These are phyloP conservation scores for Cheilinus undulatus DNA, from an alignment of 2,113 vertebrate species.

Conservation along the genomic window DNA sequence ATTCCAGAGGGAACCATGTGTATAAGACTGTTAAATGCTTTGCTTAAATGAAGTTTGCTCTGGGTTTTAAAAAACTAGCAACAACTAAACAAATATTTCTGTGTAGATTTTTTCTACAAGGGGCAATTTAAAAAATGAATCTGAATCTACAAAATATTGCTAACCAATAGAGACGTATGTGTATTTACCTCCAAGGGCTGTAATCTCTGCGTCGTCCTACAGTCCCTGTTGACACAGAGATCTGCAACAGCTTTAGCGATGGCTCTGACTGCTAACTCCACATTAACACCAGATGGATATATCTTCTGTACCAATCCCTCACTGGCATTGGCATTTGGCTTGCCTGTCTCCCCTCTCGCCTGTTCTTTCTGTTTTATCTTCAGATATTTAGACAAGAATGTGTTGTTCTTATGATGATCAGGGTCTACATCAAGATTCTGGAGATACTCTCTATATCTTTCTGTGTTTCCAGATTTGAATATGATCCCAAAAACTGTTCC, in stretches of 20 bases:
- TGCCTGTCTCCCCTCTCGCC: no score
- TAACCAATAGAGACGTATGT: no score
- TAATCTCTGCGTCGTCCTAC: constrained; percentile 74
- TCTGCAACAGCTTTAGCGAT: constrained; percentile 79
- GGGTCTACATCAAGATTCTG: constrained; percentile 67
- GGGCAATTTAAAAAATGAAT: no score
- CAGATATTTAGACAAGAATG: constrained; percentile 75
- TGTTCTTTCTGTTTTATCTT: constrained; percentile 8
- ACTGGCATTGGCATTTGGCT: background rate
- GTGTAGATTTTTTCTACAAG: no score
- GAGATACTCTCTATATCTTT: constrained; percentile 81
- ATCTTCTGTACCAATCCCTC: background rate
- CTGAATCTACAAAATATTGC: no score
- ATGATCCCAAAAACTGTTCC: constrained; percentile 86
- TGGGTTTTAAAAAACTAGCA: no score
- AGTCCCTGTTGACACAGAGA: constrained; percentile 79
- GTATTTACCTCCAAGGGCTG: constrained; percentile 39
- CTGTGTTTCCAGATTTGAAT: constrained; percentile 81
- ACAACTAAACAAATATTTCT: no score
- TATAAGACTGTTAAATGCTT: no score
- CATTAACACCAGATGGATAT: constrained; percentile 73
- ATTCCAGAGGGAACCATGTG: no score
- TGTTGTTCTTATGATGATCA: constrained; percentile 73
- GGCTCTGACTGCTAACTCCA: constrained; percentile 69
- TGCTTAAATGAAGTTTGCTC: no score